Base-by-base conservation (phyloP, 2,113 vertebrate genomes). In the Rhombomys opimus region DNA sequence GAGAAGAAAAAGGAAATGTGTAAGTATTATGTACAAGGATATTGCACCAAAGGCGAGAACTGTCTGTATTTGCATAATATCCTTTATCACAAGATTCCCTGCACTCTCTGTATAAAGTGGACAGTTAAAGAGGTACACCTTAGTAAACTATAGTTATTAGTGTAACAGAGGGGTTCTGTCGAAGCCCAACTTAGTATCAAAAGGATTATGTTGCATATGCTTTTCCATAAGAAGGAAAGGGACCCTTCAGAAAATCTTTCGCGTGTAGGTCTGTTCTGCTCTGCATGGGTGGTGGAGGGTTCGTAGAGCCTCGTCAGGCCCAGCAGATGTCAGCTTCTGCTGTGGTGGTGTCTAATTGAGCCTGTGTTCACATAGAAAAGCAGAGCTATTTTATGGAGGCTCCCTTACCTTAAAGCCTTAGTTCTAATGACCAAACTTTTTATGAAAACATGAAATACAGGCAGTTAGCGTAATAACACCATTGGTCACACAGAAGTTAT, bases 21-120 rank as follows among this genome's bases (percentile, higher is more conserved):
- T 92, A 97, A 97, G 46, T 97, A 96, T 94, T 97, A 97, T n/a
- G 97, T 97, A 25, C 97, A 97, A 88, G 97, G 97, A 76, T 97
- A 97, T 67, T 97, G 97, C 92, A 97, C 96, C 94, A 97, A 89
- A 97, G 97, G 97, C 1, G 97, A 97, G 95, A 96, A 90, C 81
- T 98, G 96, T 91, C 84, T 96, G 15, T 97, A 50, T 77, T 96
- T 98, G 82, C 97, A 98, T 93, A 97, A 98, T 98, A 98, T 97
- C 97, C 97, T 98, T 97, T 97, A 87, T 89, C 27, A 75, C 25
- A 84, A 92, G 41, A 18, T 86, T 73, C 7, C 46, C 4, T 81
- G 38, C 63, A 46, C 50, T 95, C 38, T 77, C 68, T 18, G 32
- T 84, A 61, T 65, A 87, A 67, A 12, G 18, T 41, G 27, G 75